These are phyloP conservation scores for Thumatha senex DNA, from an alignment of 2,888 invertebrate genomes.

Conservation along the genomic window DNA sequence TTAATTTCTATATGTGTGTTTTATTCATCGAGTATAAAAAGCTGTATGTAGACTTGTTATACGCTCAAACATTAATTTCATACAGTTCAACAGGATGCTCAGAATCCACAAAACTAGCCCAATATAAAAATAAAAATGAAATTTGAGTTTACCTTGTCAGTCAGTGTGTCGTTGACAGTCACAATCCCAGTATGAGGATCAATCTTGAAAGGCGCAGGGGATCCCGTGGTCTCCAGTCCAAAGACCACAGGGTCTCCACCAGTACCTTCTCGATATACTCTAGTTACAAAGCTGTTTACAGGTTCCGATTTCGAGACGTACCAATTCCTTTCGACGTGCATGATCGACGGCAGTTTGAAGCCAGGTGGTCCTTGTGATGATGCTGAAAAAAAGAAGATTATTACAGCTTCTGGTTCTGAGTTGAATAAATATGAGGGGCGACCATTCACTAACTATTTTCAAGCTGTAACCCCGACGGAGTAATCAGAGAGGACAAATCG, in stretches of 20 bases:
- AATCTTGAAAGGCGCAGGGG: constrained; percentile 89
- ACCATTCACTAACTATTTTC: no score
- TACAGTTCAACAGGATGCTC: no score
- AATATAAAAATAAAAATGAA: background rate
- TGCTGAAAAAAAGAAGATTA: constrained; percentile 51
- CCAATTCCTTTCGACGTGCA: constrained; percentile 90
- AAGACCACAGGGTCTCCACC: constrained; percentile 86
- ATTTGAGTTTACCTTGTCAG: constrained; percentile 84
- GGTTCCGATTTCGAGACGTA: constrained; percentile 87
- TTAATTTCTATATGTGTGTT: no score
- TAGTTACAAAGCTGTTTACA: constrained; percentile 88
- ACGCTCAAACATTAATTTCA: no score
- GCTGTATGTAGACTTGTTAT: no score
- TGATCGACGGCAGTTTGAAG: constrained; percentile 86
- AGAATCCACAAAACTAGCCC: no score
- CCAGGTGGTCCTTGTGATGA: constrained; percentile 73
- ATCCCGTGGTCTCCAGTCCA: constrained; percentile 85
- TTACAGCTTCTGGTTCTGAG: no score
- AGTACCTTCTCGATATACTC: constrained; percentile 86
- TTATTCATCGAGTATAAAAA: no score
- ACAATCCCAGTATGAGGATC: constrained; percentile 90
- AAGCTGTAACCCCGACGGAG: no score
- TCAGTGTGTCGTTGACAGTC: constrained; percentile 90
- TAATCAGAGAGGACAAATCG: no score
- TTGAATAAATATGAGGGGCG: no score